Percentiles rank a stretch among this genome's conserved stretches.
phyloP scores from a whole-genome alignment of 2,797 vertebrate species.

The Pelobates cultripes region DNA sequence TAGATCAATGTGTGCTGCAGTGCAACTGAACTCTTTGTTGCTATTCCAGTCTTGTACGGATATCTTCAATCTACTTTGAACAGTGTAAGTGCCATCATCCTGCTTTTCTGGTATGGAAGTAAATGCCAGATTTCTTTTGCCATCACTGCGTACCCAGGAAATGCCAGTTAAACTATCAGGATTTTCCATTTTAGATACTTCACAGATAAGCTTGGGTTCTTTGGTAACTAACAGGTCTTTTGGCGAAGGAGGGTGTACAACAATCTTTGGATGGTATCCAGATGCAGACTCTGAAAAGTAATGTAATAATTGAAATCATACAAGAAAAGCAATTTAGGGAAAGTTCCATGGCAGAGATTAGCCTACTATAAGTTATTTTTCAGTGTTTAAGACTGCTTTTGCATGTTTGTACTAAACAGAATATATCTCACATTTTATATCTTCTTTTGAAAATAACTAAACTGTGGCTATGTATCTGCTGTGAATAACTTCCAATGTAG shows the following conservation, averaged over 20 bases:
- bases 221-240: conserved; percentile 39
- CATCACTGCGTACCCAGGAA: conserved; percentile 24
- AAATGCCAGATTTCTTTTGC: neutral
- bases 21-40: neutral
- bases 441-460: too few relatives aligned
- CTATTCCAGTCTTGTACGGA: conserved; percentile 15
- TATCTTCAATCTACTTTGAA: conserved; percentile 24
- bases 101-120: neutral
- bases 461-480: too few relatives aligned
- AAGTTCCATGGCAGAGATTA: too few relatives aligned
- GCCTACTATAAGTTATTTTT: too few relatives aligned
- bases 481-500: too few relatives aligned
- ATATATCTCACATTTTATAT: too few relatives aligned
- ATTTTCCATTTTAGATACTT: conserved; percentile 7
- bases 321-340: too few relatives aligned
- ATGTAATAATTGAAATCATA: neutral
- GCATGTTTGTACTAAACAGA: too few relatives aligned
- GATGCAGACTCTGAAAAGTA: neutral
- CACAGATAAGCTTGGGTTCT: conserved; percentile 27
- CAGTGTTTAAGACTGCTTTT: too few relatives aligned
- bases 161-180: neutral
- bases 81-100: conserved; percentile 14
- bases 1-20: conserved; percentile 3
- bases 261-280: conserved; percentile 6
- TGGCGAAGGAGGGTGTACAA: conserved; percentile 18